These are phyloP conservation scores for Phrixothrix hirtus DNA, from an alignment of 2,888 invertebrate genomes.

Conservation along the genomic window DNA sequence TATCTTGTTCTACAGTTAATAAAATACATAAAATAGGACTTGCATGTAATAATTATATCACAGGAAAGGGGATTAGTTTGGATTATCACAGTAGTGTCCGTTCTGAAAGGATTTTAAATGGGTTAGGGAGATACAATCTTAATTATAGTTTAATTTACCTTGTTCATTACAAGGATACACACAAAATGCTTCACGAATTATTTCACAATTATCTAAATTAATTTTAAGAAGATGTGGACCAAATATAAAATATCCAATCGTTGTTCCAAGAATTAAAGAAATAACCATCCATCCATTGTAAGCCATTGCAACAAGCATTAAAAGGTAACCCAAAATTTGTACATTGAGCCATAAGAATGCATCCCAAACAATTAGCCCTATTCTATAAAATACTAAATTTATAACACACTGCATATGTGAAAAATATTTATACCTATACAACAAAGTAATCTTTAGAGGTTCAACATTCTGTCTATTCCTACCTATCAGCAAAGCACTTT, in stretches of 20 bases:
- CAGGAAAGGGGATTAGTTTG: too few relatives aligned
- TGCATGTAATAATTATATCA: too few relatives aligned
- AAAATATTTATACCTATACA: constrained; percentile 31
- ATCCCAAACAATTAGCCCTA: constrained; percentile 47
- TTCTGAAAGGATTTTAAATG: neutral
- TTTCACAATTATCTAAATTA: constrained; percentile 58
- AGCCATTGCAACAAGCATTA: constrained; percentile 76
- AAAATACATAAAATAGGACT: too few relatives aligned
- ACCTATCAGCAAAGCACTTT: constrained; percentile 55
- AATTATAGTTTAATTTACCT: constrained; percentile 51
- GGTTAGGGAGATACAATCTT: neutral
- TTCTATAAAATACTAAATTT: constrained; percentile 41
- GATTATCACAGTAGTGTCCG: neutral
- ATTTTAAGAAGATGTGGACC: constrained; percentile 59
- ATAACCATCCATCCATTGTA: constrained; percentile 71
- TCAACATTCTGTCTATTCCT: constrained; percentile 38
- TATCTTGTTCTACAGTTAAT: too few relatives aligned
- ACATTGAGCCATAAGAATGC: constrained; percentile 49
- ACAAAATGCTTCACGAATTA: constrained; percentile 55
- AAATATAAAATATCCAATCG: constrained; percentile 63
- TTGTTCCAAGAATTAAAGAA: constrained; percentile 67
- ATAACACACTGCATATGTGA: constrained; percentile 3
- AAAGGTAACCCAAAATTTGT: constrained; percentile 65
- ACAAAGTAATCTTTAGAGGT: constrained; percentile 45
- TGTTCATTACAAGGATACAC: constrained; percentile 53